Evolutionary conservation across 2,113 vertebrate genomes (phyloP).

Genomic region (Etheostoma cragini): DNA sequence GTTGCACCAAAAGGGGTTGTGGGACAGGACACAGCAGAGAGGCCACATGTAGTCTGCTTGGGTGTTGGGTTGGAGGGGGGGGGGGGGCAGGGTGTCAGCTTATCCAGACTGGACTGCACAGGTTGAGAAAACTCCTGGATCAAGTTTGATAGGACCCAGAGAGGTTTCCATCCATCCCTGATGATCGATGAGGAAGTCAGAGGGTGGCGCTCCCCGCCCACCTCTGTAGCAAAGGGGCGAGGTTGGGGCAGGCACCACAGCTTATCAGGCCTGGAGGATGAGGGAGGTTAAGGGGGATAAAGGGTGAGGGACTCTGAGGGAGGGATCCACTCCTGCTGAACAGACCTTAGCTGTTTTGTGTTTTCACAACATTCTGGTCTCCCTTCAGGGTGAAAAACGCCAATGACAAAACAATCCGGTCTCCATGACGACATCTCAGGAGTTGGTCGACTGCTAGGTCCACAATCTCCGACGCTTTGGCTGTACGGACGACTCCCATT

Average conservation of each 20-base stretch:
- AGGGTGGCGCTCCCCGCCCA: slow-evolving; percentile 64
- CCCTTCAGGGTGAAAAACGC: slow-evolving; percentile 28
- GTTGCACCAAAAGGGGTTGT: slow-evolving; percentile 33
- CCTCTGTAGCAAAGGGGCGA: slow-evolving; percentile 11
- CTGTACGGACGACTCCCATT: neutral
- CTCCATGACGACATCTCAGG: slow-evolving; percentile 23
- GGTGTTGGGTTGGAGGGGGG: slow-evolving; percentile 8
- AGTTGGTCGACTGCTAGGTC: slow-evolving; percentile 12
- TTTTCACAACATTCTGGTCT: slow-evolving; percentile 35
- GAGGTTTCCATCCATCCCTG: slow-evolving; percentile 79
- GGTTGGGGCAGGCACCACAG: slow-evolving; percentile 70
- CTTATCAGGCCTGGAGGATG: slow-evolving; percentile 76
- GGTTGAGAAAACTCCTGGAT: slow-evolving; percentile 76
- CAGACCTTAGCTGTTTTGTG: slow-evolving; percentile 37
- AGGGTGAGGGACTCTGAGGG: slow-evolving; percentile 24
- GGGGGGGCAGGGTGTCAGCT: slow-evolving; percentile 68
- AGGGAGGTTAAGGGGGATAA: slow-evolving; percentile 1
- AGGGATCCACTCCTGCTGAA: slow-evolving; percentile 36
- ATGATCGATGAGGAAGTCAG: slow-evolving; percentile 79
- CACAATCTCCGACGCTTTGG: slow-evolving; percentile 25
- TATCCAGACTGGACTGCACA: slow-evolving; percentile 85
- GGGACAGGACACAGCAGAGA: slow-evolving; percentile 48
- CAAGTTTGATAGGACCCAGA: slow-evolving; percentile 66
- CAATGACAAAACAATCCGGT: slow-evolving; percentile 34
- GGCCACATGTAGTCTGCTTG: slow-evolving; percentile 30